A percentile compares a stretch with the other conserved stretches of the same genome.
Evolutionary conservation across 2,797 vertebrate species (phyloP).

Genomic region (Lacerta viridis): DNA sequence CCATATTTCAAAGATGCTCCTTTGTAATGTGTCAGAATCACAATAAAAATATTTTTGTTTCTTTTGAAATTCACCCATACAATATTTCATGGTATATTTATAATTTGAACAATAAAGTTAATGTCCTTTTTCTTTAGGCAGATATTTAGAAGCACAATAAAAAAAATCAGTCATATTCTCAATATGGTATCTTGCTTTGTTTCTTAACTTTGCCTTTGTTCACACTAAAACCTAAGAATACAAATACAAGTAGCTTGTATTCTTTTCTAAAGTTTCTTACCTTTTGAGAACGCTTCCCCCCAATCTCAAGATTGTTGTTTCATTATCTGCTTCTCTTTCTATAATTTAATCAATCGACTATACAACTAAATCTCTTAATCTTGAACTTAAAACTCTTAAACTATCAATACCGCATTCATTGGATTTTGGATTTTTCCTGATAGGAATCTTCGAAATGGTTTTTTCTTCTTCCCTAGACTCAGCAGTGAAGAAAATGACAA

Average conservation of each 20-base stretch:
- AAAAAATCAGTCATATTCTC: constrained; percentile 4
- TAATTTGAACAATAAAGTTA: not conserved
- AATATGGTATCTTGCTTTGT: constrained; percentile 30
- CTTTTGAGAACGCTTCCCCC: not conserved
- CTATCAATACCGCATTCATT: not conserved
- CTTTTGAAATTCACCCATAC: not conserved
- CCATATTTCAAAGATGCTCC: not conserved
- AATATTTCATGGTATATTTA: not conserved
- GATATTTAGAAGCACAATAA: constrained; percentile 6
- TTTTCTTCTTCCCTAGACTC: not conserved
- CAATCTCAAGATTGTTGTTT: not conserved
- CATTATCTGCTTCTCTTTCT: constrained; percentile 19
- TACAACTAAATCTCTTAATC: not conserved
- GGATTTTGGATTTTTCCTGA: not conserved
- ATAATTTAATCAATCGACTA: not conserved
- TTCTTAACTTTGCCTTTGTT: constrained; percentile 44
- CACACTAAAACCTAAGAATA: not conserved
- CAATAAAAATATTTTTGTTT: not conserved
- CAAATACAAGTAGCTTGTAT: not conserved
- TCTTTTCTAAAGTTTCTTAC: not conserved
- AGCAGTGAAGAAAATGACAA: not conserved
- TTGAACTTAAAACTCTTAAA: constrained; percentile 11
- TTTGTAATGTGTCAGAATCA: not conserved
- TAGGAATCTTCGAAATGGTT: not conserved
- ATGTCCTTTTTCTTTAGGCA: not conserved